These are phyloP conservation scores for Callyntrura guangdongensis DNA, from an alignment of 2,888 invertebrate species.

Conservation along the genomic window DNA sequence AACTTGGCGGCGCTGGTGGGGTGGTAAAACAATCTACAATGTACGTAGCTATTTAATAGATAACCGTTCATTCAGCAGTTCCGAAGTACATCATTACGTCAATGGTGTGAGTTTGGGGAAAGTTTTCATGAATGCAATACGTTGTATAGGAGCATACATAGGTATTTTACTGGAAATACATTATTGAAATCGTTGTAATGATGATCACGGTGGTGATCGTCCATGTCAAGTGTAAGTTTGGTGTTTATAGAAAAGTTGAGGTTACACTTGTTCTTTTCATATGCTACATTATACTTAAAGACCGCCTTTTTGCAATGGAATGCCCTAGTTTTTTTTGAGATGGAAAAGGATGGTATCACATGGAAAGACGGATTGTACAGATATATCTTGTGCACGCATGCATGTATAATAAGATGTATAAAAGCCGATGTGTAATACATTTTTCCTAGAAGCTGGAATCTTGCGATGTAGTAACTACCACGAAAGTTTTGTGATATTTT, in stretches of 20 bases:
- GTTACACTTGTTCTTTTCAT: slow-evolving; percentile 5
- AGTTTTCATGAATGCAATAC: slow-evolving; percentile 9
- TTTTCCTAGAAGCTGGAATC: neutral
- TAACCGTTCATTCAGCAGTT: too few relatives aligned
- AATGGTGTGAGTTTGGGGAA: neutral
- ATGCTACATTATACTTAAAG: neutral
- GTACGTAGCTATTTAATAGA: too few relatives aligned
- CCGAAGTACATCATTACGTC: too few relatives aligned
- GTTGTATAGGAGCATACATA: neutral
- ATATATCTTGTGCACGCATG: neutral
- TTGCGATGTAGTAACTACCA: slow-evolving; percentile 44
- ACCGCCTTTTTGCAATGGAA: too few relatives aligned
- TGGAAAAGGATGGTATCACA: too few relatives aligned
- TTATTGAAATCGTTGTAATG: slow-evolving; percentile 9
- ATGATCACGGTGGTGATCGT: slow-evolving; percentile 34
- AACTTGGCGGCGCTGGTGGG: too few relatives aligned
- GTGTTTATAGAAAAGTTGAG: slow-evolving; percentile 3
- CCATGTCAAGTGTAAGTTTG: slow-evolving; percentile 21
- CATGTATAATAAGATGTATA: neutral
- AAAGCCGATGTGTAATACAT: neutral
- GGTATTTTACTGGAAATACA: neutral
- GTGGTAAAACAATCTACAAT: too few relatives aligned
- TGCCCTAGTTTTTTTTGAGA: too few relatives aligned
- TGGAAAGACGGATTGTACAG: too few relatives aligned
- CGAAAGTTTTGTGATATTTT: slow-evolving; percentile 71